Base-by-base conservation (phyloP, 1,140 invertebrate genomes). In the Conopomorpha cramerella region DNA sequence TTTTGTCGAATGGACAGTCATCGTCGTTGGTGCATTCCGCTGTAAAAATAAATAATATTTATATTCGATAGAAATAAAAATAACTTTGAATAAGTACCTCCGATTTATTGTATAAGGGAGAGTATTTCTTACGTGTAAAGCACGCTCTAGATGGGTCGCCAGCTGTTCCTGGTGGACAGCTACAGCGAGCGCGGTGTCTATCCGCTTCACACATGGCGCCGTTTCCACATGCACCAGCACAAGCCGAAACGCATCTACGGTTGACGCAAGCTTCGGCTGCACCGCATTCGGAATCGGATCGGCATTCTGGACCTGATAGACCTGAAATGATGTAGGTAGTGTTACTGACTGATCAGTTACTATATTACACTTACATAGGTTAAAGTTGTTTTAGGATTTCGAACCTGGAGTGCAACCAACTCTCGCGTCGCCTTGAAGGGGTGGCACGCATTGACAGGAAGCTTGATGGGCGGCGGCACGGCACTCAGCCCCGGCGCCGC, bases 1-100 rank as follows among this genome's bases (percentile, higher is more conserved):
- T 84, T 57, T 91, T 92, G 51, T 95, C 91, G 50, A 88, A 89
- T 0, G 92, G 89, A 81, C 93, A 96, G 30, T 95, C 89, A 10
- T 82, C 77, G 56, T 95, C 88, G 2, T 79, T 66, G 46, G 84
- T 86, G 73, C 93, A 96, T 76, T 93, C 90, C 14, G 90, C 91
- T 93, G 56, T 27, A 81, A 82, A n/a, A n/a, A n/a, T n/a, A n/a
- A n/a, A n/a, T n/a, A n/a, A n/a, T n/a, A n/a, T n/a, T n/a, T n/a
- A n/a, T n/a, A n/a, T n/a, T n/a, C n/a, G n/a, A n/a, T n/a, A n/a
- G n/a, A n/a, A n/a, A n/a, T n/a, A n/a, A n/a, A n/a, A n/a, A n/a
- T n/a, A n/a, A n/a, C n/a, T n/a, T n/a, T n/a, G n/a, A n/a, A n/a
- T n/a, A n/a, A n/a, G n/a, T n/a, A n/a, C n/a, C n/a, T n/a, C n/a